phyloP scores from a whole-genome alignment of 2,888 invertebrate species.

The Hemistola chrysoprasaria region DNA sequence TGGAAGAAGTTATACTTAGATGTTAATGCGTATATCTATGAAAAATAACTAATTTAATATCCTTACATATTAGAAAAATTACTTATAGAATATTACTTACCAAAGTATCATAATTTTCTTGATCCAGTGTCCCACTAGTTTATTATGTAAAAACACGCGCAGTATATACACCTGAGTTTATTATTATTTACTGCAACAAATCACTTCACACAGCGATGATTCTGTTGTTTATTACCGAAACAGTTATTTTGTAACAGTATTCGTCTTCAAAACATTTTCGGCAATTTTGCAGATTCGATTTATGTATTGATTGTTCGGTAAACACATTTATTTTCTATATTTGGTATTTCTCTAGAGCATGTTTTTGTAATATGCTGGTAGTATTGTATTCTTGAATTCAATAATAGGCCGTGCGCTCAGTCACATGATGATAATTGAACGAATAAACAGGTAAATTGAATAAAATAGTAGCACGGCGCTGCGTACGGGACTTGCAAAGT shows the following conservation, averaged over 20 bases:
- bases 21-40: too few relatives aligned
- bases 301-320: constrained; percentile 13
- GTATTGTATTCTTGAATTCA: constrained; percentile 20
- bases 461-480: constrained; percentile 24
- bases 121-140: constrained; percentile 9
- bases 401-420: constrained; percentile 40
- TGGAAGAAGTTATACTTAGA: too few relatives aligned
- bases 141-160: constrained; percentile 11
- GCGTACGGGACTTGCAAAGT: background rate
- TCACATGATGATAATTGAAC: constrained; percentile 52
- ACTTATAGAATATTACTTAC: too few relatives aligned
- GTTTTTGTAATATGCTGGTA: background rate
- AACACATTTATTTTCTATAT: constrained; percentile 5
- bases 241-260: constrained; percentile 1
- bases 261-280: constrained; percentile 9
- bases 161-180: background rate
- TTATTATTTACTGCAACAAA: background rate
- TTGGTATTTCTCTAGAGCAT: constrained; percentile 1
- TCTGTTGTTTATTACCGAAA: constrained; percentile 3
- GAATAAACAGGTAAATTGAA: constrained; percentile 43
- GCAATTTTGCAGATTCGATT: constrained; percentile 7
- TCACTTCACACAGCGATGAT: constrained; percentile 2
- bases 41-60: too few relatives aligned
- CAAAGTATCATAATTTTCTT: constrained; percentile 5
- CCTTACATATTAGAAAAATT: too few relatives aligned